phyloP scores from a whole-genome alignment of 2,888 invertebrate genomes.

The Cryptus armator region DNA sequence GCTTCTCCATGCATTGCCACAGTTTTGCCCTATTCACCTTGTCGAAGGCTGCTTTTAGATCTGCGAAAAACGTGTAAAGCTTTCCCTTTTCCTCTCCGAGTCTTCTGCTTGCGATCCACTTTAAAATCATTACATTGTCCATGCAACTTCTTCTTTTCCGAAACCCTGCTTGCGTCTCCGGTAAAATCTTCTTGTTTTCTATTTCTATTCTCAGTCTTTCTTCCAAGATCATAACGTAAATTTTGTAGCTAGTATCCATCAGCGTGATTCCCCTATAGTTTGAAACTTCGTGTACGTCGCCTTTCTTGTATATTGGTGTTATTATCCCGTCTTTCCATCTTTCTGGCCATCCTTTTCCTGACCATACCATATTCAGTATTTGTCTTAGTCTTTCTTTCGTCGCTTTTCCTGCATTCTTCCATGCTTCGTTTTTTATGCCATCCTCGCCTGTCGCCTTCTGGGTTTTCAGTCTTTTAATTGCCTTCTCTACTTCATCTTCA shows the following conservation, averaged over 20 bases:
- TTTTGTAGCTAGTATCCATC: conserved; percentile 64
- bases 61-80: too few species aligned
- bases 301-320: too few species aligned
- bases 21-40: conserved; percentile 28
- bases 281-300: conserved; percentile 30
- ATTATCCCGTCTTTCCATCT: too few species aligned
- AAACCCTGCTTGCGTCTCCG: conserved; percentile 67
- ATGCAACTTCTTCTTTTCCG: conserved; percentile 62
- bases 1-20: conserved; percentile 23
- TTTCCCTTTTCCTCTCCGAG: too few species aligned
- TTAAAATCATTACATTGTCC: conserved; percentile 60
- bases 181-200: conserved; percentile 40
- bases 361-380: too few species aligned
- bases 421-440: conserved; percentile 44
- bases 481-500: conserved; percentile 10
- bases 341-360: too few species aligned
- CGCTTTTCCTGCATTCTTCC: conserved; percentile 6
- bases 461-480: conserved; percentile 38
- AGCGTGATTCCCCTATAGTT: conserved; percentile 72
- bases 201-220: conserved; percentile 60
- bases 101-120: conserved; percentile 49
- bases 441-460: conserved; percentile 46
- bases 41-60: too few species aligned
- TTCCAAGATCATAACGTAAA: conserved; percentile 63
- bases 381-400: too few species aligned